Conservation (phyloP, 2,888 invertebrate genomes). For the Scaptomyza flava region DNA sequence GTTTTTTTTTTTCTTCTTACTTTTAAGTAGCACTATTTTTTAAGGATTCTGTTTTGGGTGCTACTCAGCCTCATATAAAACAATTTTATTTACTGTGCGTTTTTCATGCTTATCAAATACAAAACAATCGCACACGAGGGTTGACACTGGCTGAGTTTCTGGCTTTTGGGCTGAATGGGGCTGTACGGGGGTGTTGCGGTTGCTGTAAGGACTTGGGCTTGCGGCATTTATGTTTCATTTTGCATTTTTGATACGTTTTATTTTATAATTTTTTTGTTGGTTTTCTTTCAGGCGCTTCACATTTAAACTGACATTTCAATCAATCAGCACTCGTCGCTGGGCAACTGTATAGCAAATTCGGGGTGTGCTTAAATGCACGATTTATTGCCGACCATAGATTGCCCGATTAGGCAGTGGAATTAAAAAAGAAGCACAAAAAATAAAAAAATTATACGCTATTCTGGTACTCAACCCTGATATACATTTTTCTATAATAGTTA, state of each 20-base stretch:
- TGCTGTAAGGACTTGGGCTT: constrained; percentile 23
- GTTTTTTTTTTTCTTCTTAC: constrained; percentile 40
- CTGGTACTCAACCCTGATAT: not conserved
- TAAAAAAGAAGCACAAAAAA: constrained; percentile 5
- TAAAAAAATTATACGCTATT: not conserved
- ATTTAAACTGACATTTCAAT: constrained; percentile 82
- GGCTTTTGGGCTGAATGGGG: constrained; percentile 2
- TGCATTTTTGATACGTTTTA: constrained; percentile 71
- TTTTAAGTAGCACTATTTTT: constrained; percentile 80
- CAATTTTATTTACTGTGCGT: constrained; percentile 65
- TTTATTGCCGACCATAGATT: constrained; percentile 48
- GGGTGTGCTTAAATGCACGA: constrained; percentile 45
- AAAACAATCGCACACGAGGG: constrained; percentile 78
- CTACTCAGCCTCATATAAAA: constrained; percentile 42
- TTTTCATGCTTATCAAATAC: constrained; percentile 82
- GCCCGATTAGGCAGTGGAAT: constrained; percentile 42
- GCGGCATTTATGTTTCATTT: constrained; percentile 77
- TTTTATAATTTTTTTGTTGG: constrained; percentile 52
- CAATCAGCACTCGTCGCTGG: constrained; percentile 70
- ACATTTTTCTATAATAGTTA: not conserved
- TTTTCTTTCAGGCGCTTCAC: constrained; percentile 48
- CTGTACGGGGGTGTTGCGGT: constrained; percentile 46
- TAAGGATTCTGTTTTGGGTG: constrained; percentile 74
- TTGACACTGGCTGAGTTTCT: constrained; percentile 40
- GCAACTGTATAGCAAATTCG: constrained; percentile 21